Percentiles rank a stretch among this genome's conserved stretches.
Conservation (phyloP, 2,797 vertebrate species). For the Rhinatrema bivittatum region DNA sequence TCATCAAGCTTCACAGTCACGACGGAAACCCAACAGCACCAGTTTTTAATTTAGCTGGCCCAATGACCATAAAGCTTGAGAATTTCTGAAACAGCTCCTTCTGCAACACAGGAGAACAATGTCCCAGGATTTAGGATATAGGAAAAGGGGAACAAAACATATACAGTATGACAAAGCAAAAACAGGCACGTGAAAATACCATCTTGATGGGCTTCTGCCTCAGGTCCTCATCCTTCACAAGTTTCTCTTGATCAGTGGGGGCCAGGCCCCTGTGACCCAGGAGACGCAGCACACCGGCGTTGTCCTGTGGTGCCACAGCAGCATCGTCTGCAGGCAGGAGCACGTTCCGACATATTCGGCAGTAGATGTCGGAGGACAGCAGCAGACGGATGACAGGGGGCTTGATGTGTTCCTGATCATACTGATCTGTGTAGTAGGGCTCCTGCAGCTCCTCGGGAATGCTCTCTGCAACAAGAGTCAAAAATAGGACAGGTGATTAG, state of each 20-base stretch:
- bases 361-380: slow-evolving; percentile 80
- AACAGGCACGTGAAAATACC: too few species aligned
- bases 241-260: slow-evolving; percentile 57
- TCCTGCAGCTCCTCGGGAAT: slow-evolving; percentile 81
- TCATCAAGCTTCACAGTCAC: too few species aligned
- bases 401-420: slow-evolving; percentile 90
- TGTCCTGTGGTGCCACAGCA: slow-evolving; percentile 60
- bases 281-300: slow-evolving; percentile 61
- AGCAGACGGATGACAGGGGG: slow-evolving; percentile 78
- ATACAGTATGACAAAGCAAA: too few species aligned
- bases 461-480: slow-evolving; percentile 57
- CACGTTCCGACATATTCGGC: slow-evolving; percentile 68
- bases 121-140: too few species aligned
- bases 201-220: slow-evolving; percentile 81
- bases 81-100: too few species aligned
- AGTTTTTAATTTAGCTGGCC: too few species aligned
- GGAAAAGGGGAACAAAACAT: too few species aligned
- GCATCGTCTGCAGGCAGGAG: slow-evolving; percentile 26
- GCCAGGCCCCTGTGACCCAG: slow-evolving; percentile 59
- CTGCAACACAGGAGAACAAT: too few species aligned
- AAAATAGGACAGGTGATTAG: too few species aligned
- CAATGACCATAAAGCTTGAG: too few species aligned
- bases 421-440: slow-evolving; percentile 92
- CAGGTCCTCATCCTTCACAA: slow-evolving; percentile 71
- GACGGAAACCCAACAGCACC: too few species aligned